Percentiles rank a stretch among this genome's conserved stretches.
Evolutionary conservation across 2,888 invertebrate species (phyloP).

Genomic region (Xestia c-nigrum): DNA sequence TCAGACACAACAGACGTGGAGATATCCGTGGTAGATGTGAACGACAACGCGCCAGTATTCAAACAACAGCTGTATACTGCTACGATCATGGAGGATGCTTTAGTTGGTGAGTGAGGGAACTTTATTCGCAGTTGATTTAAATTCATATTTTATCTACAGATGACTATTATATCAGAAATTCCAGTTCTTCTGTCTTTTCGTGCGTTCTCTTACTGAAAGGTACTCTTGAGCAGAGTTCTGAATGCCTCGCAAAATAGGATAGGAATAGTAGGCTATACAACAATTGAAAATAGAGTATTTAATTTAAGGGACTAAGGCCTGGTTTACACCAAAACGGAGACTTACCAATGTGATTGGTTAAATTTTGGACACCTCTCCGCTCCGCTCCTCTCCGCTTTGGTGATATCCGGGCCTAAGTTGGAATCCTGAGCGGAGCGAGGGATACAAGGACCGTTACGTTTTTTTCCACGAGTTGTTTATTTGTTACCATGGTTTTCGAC

Average conservation of each 20-base stretch:
- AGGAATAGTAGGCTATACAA: background rate
- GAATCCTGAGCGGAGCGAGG: too few relatives aligned
- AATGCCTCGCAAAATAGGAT: background rate
- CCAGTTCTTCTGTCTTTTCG: background rate
- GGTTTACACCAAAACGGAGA: too few relatives aligned
- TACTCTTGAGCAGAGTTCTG: background rate
- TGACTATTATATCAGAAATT: background rate
- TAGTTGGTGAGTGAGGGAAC: constrained; percentile 91
- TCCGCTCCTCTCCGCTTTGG: too few relatives aligned
- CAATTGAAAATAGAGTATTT: too few relatives aligned
- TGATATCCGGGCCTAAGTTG: too few relatives aligned
- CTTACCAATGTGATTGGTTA: too few relatives aligned
- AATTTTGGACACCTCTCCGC: too few relatives aligned
- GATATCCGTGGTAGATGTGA: constrained; percentile 98
- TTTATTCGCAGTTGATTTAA: background rate
- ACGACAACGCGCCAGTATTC: constrained; percentile 98
- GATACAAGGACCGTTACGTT: too few relatives aligned
- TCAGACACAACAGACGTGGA: constrained; percentile 99
- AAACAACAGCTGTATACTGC: constrained; percentile 95
- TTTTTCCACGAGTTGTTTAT: too few relatives aligned
- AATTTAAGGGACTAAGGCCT: too few relatives aligned
- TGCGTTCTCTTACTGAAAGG: background rate
- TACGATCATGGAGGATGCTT: constrained; percentile 96
- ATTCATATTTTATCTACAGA: background rate
- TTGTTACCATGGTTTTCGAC: too few relatives aligned